Evolutionary conservation across 23 tunicate species (phyloP).

Genomic region (Phallusia fumigata): DNA sequence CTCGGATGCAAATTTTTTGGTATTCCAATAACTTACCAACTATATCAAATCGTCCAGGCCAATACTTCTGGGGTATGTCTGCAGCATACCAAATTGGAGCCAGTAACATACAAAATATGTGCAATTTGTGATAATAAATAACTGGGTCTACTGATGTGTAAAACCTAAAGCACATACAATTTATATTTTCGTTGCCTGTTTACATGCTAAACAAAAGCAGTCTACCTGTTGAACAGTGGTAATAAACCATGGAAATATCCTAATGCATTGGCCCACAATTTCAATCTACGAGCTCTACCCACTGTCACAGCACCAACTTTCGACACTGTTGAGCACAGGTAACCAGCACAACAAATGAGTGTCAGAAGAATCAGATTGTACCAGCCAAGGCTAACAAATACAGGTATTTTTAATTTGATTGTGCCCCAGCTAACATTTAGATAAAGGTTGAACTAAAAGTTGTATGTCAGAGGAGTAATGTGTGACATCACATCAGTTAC

Average conservation of each 20-base stretch:
- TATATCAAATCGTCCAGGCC: constrained; percentile 74
- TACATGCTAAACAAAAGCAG: no score
- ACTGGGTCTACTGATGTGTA: constrained; percentile 20
- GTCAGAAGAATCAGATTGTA: not conserved
- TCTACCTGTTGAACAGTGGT: not conserved
- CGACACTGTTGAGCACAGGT: not conserved
- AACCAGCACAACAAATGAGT: constrained; percentile 5
- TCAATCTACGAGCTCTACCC: not conserved
- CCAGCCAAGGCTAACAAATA: not conserved
- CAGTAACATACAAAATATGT: constrained; percentile 33
- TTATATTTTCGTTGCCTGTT: not conserved
- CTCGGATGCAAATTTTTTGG: not conserved
- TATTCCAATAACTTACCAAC: constrained; percentile 23
- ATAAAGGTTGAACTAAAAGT: not conserved
- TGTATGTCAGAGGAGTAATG: no score
- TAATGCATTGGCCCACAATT: not conserved
- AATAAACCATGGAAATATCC: not conserved
- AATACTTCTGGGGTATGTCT: constrained; percentile 66
- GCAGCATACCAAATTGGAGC: constrained; percentile 48
- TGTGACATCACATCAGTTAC: not conserved
- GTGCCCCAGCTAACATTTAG: no score
- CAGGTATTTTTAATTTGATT: no score
- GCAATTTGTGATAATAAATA: constrained; percentile 32
- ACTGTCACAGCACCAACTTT: not conserved
- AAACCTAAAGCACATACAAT: not conserved